Conservation (phyloP, 2,113 vertebrate species). For the Oreotrochilus melanogaster region DNA sequence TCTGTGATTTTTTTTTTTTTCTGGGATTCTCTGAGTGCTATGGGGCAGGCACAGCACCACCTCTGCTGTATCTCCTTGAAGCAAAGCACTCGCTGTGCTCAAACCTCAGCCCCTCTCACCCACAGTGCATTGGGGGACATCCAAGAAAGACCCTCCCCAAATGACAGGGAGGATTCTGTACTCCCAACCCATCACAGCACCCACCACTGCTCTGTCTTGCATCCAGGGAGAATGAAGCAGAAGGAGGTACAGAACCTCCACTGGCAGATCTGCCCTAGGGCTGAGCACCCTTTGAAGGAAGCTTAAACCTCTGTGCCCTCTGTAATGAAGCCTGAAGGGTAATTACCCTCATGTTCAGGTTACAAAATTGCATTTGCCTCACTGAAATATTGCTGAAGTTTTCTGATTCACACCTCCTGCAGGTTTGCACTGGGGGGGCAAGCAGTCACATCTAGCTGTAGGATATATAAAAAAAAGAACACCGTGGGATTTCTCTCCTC, state of each 20-base stretch:
- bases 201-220: neutral
- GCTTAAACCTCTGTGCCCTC: neutral
- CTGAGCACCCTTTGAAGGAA: neutral
- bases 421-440: neutral
- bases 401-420: neutral
- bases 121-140: neutral
- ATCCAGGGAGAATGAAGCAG: neutral
- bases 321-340: neutral
- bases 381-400: neutral
- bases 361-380: neutral
- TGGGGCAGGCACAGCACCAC: neutral
- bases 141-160: neutral
- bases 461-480: neutral
- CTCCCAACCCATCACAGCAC: rapidly evolving
- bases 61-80: neutral
- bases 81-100: neutral
- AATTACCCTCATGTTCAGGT: neutral
- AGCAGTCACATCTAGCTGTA: neutral
- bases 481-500: neutral
- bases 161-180: neutral
- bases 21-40: neutral
- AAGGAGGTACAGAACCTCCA: neutral
- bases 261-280: neutral
- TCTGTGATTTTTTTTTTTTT: too few relatives aligned
- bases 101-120: neutral